phyloP scores from a whole-genome alignment of 2,797 vertebrate species.

The Dipus sagitta region DNA sequence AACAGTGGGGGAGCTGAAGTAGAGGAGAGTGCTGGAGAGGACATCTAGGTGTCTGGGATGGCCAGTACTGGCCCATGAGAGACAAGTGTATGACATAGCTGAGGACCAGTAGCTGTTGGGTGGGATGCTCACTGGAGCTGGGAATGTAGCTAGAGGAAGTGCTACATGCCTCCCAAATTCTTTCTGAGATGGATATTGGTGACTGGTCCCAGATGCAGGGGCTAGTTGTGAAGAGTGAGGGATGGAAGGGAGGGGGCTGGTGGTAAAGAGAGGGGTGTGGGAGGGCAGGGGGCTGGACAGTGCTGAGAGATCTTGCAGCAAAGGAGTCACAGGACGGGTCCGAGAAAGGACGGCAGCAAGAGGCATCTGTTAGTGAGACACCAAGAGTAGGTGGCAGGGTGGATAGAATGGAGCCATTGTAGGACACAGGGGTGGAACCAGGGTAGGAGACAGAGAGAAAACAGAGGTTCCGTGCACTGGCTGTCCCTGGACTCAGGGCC shows the following conservation, averaged over 20 bases:
- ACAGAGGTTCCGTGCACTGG: neutral
- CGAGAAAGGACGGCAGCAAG: neutral
- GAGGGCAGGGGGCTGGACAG: neutral
- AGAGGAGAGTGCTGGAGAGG: too few species aligned
- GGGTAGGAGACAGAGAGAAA: neutral
- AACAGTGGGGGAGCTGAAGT: accelerated
- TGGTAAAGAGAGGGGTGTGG: neutral
- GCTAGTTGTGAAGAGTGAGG: neutral
- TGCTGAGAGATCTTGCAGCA: neutral
- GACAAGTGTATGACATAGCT: neutral
- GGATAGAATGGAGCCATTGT: accelerated
- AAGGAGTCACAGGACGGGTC: neutral
- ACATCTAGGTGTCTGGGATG: neutral
- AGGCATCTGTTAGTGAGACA: neutral
- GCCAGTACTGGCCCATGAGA: accelerated
- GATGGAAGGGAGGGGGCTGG: neutral
- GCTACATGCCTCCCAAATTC: accelerated
- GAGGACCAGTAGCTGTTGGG: neutral
- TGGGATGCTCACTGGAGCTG: neutral
- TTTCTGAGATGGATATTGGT: neutral
- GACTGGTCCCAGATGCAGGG: neutral
- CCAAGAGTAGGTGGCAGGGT: neutral
- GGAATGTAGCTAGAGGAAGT: neutral
- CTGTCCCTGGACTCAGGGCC: neutral
- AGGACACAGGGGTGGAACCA: too few species aligned